Evolutionary conservation across 2,888 invertebrate genomes (phyloP).

Genomic region (Trachelus tabidus): DNA sequence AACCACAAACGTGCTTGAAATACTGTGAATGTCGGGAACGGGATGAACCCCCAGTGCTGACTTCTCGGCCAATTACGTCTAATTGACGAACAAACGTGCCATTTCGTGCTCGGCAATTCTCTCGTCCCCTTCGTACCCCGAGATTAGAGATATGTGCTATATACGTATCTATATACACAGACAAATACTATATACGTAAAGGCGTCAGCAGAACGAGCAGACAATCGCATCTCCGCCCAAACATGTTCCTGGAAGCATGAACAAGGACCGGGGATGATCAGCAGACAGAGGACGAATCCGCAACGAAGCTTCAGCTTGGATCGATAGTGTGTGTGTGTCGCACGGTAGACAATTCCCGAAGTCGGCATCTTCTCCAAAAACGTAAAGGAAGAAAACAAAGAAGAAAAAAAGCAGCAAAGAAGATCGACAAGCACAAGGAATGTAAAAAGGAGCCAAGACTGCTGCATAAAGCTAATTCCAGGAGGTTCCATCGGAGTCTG

Average conservation of each 20-base stretch:
- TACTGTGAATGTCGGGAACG: neutral
- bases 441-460: neutral
- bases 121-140: neutral
- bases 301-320: neutral
- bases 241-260: neutral
- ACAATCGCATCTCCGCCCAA: neutral
- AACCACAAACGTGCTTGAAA: neutral
- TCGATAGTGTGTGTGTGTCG: neutral
- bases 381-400: neutral
- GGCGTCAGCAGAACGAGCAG: neutral
- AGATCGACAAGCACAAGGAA: neutral
- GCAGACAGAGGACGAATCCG: neutral
- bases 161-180: neutral
- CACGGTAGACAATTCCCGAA: neutral
- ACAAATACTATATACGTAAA: neutral
- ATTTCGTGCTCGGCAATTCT: slow-evolving; percentile 18
- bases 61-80: slow-evolving; percentile 39
- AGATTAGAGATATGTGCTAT: neutral
- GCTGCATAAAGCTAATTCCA: neutral
- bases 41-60: slow-evolving; percentile 20
- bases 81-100: slow-evolving; percentile 45
- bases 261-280: neutral
- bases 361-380: neutral
- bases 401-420: neutral
- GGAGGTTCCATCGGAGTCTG: neutral